Evolutionary conservation across 1,140 invertebrate species (phyloP).

Genomic region (Cecropterus lyciades): DNA sequence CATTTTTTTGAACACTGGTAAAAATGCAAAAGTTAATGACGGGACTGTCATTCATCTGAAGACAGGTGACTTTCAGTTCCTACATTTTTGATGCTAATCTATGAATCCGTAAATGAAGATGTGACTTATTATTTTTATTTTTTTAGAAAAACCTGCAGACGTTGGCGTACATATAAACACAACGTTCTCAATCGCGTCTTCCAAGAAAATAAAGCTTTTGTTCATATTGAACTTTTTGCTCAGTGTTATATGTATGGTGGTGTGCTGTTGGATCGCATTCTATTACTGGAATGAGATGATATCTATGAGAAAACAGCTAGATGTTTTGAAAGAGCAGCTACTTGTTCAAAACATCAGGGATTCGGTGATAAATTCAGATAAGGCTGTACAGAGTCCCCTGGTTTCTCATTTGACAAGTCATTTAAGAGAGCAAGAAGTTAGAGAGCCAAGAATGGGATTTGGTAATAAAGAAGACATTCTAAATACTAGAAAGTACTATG

Average conservation of each 20-base stretch:
- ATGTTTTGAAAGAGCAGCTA: slow-evolving; percentile 65
- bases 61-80: slow-evolving; percentile 68
- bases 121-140: slow-evolving; percentile 48
- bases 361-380: slow-evolving; percentile 51
- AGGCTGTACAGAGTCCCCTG: slow-evolving; percentile 57
- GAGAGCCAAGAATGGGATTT: slow-evolving; percentile 56
- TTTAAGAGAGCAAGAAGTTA: slow-evolving; percentile 42
- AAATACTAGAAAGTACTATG: slow-evolving; percentile 64
- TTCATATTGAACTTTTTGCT: slow-evolving; percentile 76
- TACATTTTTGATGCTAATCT: slow-evolving; percentile 15
- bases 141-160: slow-evolving; percentile 75
- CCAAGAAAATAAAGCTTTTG: slow-evolving; percentile 78
- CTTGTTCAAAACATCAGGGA: slow-evolving; percentile 63
- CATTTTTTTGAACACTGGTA: slow-evolving; percentile 77
- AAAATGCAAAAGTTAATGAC: slow-evolving; percentile 69
- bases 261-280: slow-evolving; percentile 70
- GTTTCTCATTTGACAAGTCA: slow-evolving; percentile 54
- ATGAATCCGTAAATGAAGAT: slow-evolving; percentile 7
- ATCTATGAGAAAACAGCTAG: slow-evolving; percentile 67
- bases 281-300: slow-evolving; percentile 78
- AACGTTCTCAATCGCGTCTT: slow-evolving; percentile 77
- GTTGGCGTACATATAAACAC: slow-evolving; percentile 78
- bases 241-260: slow-evolving; percentile 69
- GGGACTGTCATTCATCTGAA: slow-evolving; percentile 78
- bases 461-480: slow-evolving; percentile 42